Percentiles rank a stretch among this genome's conserved stretches.
phyloP scores from a whole-genome alignment of 2,888 invertebrate species.

The Lasioglossum leucozonium region DNA sequence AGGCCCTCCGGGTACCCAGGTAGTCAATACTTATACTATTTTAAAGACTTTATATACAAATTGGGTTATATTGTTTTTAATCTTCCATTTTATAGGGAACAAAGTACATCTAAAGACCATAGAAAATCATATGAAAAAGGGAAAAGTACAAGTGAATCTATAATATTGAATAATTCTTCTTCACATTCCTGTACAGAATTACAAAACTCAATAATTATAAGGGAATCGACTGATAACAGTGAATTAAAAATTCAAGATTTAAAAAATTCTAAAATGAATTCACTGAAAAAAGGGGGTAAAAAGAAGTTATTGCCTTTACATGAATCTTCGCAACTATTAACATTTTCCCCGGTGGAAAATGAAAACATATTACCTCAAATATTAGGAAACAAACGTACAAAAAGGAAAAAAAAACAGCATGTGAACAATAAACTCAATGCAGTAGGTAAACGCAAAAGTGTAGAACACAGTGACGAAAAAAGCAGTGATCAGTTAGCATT shows the following conservation, averaged over 20 bases:
- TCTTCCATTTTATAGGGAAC: slow-evolving; percentile 11
- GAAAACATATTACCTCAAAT: slow-evolving; percentile 22
- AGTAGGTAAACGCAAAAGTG: background rate
- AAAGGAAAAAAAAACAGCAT: slow-evolving; percentile 52
- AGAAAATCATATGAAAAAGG: background rate
- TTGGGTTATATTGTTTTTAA: slow-evolving; percentile 27
- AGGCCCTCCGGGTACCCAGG: too few relatives aligned
- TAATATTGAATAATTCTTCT: slow-evolving; percentile 63
- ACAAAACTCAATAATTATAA: slow-evolving; percentile 45
- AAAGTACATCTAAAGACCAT: background rate
- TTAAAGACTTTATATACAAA: background rate
- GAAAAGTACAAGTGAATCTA: slow-evolving; percentile 38
- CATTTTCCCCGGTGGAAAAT: slow-evolving; percentile 73
- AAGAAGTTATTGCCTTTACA: slow-evolving; percentile 73
- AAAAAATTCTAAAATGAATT: slow-evolving; percentile 18
- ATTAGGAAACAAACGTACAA: slow-evolving; percentile 44
- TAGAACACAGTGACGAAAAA: slow-evolving; percentile 1
- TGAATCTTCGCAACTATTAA: slow-evolving; percentile 69
- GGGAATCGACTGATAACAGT: slow-evolving; percentile 43
- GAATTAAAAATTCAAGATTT: slow-evolving; percentile 4
- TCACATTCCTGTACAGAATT: slow-evolving; percentile 29
- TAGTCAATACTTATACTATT: too few relatives aligned
- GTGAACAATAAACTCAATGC: slow-evolving; percentile 26
- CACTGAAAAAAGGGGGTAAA: slow-evolving; percentile 45
- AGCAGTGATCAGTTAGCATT: slow-evolving; percentile 1